Evolutionary conservation across 2,888 invertebrate genomes (phyloP).

Genomic region (Oscheius sp.): DNA sequence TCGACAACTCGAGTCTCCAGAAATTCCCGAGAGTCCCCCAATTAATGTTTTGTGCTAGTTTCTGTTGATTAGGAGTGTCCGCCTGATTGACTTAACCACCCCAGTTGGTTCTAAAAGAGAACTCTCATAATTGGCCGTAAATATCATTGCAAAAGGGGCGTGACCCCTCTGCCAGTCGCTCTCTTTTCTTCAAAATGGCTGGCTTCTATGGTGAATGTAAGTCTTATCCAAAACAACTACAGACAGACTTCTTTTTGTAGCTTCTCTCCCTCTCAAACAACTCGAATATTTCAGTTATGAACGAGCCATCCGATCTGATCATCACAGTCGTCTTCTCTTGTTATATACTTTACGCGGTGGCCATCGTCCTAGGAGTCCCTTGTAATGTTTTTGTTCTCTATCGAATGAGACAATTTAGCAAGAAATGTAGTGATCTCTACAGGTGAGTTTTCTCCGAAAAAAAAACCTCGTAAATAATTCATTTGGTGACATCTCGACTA

Average conservation of each 20-base stretch:
- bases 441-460: slow-evolving; percentile 32
- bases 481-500: neutral
- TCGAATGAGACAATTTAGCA: slow-evolving; percentile 43
- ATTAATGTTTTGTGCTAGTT: too few species aligned
- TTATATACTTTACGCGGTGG: slow-evolving; percentile 43
- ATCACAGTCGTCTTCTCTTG: slow-evolving; percentile 28
- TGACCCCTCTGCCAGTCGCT: neutral
- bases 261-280: neutral
- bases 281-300: slow-evolving; percentile 4
- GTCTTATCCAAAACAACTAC: neutral
- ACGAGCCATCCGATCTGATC: slow-evolving; percentile 23
- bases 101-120: too few species aligned
- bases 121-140: slow-evolving; percentile 5
- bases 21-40: too few species aligned
- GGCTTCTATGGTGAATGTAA: neutral
- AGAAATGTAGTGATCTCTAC: slow-evolving; percentile 46
- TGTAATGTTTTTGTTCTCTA: slow-evolving; percentile 53
- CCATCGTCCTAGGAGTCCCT: slow-evolving; percentile 53
- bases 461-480: neutral
- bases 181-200: neutral
- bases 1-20: too few species aligned
- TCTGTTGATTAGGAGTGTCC: too few species aligned
- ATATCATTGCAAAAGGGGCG: neutral
- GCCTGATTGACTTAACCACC: slow-evolving; percentile 1
- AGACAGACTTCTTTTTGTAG: neutral